phyloP scores from a whole-genome alignment of 2,888 invertebrate species.

The Drosophila niveifrons region DNA sequence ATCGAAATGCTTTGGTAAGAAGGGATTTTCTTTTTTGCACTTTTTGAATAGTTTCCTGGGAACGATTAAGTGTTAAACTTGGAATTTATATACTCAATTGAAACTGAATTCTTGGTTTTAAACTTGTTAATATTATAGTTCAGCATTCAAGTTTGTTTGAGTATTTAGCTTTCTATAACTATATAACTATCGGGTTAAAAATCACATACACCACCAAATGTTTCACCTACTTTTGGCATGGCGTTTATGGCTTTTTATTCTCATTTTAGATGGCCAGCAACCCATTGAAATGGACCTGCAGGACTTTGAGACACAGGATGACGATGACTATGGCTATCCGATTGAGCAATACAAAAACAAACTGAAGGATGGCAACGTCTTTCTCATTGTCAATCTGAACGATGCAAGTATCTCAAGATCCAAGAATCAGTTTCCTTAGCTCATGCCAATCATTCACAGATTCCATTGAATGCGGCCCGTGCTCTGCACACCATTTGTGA shows the following conservation, averaged over 20 bases:
- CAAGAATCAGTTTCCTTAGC: neutral
- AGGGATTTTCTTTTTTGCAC: no score
- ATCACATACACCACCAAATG: no score
- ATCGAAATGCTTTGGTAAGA: conserved; percentile 79
- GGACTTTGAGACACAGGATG: conserved; percentile 67
- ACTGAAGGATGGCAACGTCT: conserved; percentile 77
- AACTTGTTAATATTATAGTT: no score
- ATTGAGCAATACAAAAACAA: conserved; percentile 78
- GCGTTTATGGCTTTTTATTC: neutral
- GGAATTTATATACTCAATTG: no score
- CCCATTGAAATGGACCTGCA: conserved; percentile 64
- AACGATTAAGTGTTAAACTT: no score
- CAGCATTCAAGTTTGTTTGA: no score
- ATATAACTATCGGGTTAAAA: no score
- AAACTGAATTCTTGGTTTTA: no score
- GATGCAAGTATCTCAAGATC: conserved; percentile 59
- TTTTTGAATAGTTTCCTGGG: no score
- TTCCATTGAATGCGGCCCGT: conserved; percentile 81
- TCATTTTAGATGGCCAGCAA: conserved; percentile 47
- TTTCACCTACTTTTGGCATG: no score
- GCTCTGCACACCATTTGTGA: conserved; percentile 88
- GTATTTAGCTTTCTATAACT: no score
- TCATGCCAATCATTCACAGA: conserved; percentile 57
- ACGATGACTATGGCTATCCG: conserved; percentile 77
- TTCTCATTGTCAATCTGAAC: conserved; percentile 81